Evolutionary conservation across 2,888 invertebrate species (phyloP), one percentile per base, ranked within the genome.

Genomic region (Dryococelus australis): DNA sequence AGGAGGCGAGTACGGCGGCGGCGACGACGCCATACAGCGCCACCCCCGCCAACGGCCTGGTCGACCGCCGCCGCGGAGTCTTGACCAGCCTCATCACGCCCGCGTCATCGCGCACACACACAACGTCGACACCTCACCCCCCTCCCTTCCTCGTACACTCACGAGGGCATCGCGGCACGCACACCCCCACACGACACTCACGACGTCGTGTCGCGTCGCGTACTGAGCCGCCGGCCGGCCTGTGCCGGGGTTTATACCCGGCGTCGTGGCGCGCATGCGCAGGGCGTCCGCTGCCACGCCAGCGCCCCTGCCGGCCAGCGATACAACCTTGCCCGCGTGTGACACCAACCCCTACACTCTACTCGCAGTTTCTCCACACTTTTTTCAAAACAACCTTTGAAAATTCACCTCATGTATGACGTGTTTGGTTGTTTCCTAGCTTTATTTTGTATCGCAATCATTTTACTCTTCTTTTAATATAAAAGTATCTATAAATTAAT

Each of bases 1-100:
- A 97, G 90, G 95, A 95, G 85, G 95, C 93, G 28, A 95, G 93
- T 27, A 96, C 96, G 20, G 96, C 95, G 51, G 95, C 93, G 87
- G 95, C 94, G 85, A 96, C 95, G 35, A 95, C 92, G 28, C 93
- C 92, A 91, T 96, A 96, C 84, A 86, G n/a, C 13, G 28, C 43
- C 16, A 83, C 16, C 13, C 43, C 43, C 20, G 83, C 13, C 0
- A 0, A 43, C 43, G 47, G 27, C n/a, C 35, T 26, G n/a, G 20
- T 24, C 9, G 78, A 12, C 12, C 43, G 80, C 13, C 35, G 65
- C 79, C 84, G 24, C 83, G 47, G 27, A 20, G 79, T 28, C 87
- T 24, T 35, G 85, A 27, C 80, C 87, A 4, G 47, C 28, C 43
- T 78, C 81, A 81, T n/a, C 85, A 87, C 85, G 43, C 65, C 65